These are phyloP conservation scores for Tiaroga cobitis DNA, from an alignment of 2,797 vertebrate species.

Conservation along the genomic window DNA sequence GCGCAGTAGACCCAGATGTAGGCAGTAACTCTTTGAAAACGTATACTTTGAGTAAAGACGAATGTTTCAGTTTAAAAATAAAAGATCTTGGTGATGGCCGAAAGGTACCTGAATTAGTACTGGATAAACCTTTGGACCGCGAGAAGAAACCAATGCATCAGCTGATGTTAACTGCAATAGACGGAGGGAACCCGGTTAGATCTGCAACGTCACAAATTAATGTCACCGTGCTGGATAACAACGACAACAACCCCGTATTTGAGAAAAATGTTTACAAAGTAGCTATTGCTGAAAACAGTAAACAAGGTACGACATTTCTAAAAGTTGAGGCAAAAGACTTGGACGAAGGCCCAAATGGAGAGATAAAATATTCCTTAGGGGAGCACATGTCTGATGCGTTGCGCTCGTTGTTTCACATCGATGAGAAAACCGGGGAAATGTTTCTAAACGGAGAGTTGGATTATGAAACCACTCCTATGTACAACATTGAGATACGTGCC, in stretches of 20 bases:
- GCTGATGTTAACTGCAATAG: constrained; percentile 72
- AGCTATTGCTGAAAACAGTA: constrained; percentile 64
- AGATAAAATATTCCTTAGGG: constrained; percentile 62
- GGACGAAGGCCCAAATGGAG: constrained; percentile 72
- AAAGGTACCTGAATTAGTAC: constrained; percentile 66
- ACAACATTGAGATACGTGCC: constrained; percentile 71
- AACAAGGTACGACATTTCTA: constrained; percentile 46
- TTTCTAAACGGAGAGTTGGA: constrained; percentile 63
- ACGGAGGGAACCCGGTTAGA: constrained; percentile 74
- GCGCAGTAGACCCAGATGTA: constrained; percentile 60
- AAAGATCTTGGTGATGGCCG: constrained; percentile 63
- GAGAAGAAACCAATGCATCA: constrained; percentile 70
- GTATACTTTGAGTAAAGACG: constrained; percentile 58
- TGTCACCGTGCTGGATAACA: constrained; percentile 68
- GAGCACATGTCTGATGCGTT: constrained; percentile 51
- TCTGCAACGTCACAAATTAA: constrained; percentile 66
- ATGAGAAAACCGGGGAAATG: constrained; percentile 61
- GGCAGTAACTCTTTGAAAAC: constrained; percentile 60
- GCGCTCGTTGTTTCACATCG: constrained; percentile 59
- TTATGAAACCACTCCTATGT: constrained; percentile 70
- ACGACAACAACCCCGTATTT: constrained; percentile 74
- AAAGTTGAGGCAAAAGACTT: constrained; percentile 67
- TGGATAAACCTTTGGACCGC: constrained; percentile 74
- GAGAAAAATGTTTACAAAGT: constrained; percentile 63
- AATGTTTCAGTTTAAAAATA: constrained; percentile 60